These are phyloP conservation scores for Phalacrocorax aristotelis DNA, from an alignment of 2,113 vertebrate species.

Conservation along the genomic window DNA sequence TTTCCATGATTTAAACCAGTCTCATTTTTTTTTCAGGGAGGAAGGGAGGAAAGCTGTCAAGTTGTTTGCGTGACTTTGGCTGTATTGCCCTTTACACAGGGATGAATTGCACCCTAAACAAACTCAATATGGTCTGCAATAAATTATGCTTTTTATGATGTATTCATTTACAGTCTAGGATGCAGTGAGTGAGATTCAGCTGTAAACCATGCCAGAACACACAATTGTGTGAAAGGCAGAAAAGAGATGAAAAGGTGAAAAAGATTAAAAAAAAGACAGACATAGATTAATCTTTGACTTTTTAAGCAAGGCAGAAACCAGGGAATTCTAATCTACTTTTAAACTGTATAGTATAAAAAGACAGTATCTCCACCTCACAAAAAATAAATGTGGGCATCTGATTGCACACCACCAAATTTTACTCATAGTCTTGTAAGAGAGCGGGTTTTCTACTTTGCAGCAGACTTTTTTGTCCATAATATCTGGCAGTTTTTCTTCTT, in stretches of 20 bases:
- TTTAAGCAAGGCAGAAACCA: not conserved
- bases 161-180: not conserved
- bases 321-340: not conserved
- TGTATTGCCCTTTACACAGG: not conserved
- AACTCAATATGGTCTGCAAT: not conserved
- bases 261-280: too few species aligned
- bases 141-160: slow-evolving; percentile 9
- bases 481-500: not conserved
- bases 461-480: not conserved
- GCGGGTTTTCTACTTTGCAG: not conserved
- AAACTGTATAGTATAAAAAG: not conserved
- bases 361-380: not conserved
- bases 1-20: not conserved
- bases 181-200: not conserved
- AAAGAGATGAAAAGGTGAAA: not conserved
- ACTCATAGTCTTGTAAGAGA: not conserved
- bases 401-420: not conserved
- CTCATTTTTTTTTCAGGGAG: not conserved
- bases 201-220: not conserved
- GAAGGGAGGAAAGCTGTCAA: not conserved
- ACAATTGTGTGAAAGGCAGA: not conserved
- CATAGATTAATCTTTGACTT: not conserved
- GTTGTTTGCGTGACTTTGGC: not conserved
- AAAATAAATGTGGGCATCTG: not conserved
- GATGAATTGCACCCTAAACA: not conserved